A percentile compares a stretch with the other conserved stretches of the same genome.
These are phyloP conservation scores for Orchesella cincta DNA, from an alignment of 1,140 invertebrate species.

Conservation along the genomic window DNA sequence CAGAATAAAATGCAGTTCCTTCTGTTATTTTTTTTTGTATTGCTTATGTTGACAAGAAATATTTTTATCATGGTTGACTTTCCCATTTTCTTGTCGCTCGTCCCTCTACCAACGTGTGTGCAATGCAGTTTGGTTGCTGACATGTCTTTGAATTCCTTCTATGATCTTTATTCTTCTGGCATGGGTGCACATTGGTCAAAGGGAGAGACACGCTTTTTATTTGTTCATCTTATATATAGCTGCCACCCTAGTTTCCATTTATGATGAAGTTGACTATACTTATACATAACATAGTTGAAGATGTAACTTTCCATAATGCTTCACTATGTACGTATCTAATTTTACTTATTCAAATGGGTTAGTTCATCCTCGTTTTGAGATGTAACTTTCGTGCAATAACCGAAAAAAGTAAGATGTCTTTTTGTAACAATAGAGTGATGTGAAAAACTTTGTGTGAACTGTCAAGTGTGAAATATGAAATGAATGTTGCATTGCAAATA, in stretches of 20 bases:
- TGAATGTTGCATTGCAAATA: conserved; percentile 27
- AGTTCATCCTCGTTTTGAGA: not conserved
- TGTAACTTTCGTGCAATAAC: not conserved
- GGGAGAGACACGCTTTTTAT: conserved; percentile 32
- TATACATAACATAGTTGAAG: not conserved
- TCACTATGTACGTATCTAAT: no score
- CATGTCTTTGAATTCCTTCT: not conserved
- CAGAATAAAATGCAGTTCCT: no score
- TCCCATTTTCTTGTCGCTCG: no score
- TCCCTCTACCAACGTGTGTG: no score
- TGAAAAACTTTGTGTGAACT: conserved; percentile 17
- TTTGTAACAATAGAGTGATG: conserved; percentile 4
- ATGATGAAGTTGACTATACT: no score
- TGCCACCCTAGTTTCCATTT: not conserved
- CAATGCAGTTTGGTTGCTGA: not conserved
- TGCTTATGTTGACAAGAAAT: no score
- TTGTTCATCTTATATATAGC: not conserved
- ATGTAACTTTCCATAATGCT: not conserved
- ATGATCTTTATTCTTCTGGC: conserved; percentile 51
- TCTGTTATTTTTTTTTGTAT: no score
- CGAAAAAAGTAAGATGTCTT: not conserved
- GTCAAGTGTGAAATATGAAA: conserved; percentile 33
- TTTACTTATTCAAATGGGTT: not conserved
- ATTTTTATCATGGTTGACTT: no score
- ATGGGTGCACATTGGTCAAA: conserved; percentile 51